Evolutionary conservation across 2,113 vertebrate genomes (phyloP), one percentile per base, ranked within the genome.

Genomic region (Chloroceryle aenea): DNA sequence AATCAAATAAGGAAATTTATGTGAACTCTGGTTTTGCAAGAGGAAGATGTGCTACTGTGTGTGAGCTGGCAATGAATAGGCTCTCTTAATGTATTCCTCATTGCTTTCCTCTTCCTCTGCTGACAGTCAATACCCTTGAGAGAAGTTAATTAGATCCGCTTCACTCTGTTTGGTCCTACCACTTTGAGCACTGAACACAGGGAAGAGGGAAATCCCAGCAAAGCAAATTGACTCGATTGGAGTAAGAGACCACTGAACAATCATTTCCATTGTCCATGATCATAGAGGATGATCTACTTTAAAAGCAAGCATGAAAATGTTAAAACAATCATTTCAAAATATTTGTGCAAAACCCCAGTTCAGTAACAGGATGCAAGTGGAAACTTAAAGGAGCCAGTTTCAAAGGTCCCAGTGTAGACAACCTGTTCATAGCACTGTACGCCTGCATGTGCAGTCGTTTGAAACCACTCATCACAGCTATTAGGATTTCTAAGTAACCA

Each of bases 91-190:
- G 77, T 68, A 93, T 96, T 96, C 93, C 86, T 95, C 88, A 53
- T 89, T 95, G 92, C 96, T 82, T 93, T 78, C 77, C 88, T 81
- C 88, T 95, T 94, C 88, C 90, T 97, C 63, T 89, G 80, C 93
- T 96, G 92, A 87, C 96, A 90, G 95, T 94, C 96, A 95, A 94
- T 93, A 96, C 96, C 93, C 96, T 85, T 81, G 96, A 92, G 96
- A 97, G 87, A 92, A 96, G 92, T 95, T 97, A 96, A 96, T 96
- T 96, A 97, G 96, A 96, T 96, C 96, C 2, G 91, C 95, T 96
- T 93, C 95, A 94, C 93, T 96, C 92, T 90, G 94, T 67, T 93
- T 86, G 96, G 95, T 96, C 92, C 95, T 84, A 66, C 76, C 36
- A 50, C 86, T 89, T 80, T 7, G 68, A 94, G 48, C 15, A 27